phyloP scores from a whole-genome alignment of 1,140 invertebrate genomes.

The Psix sp. region DNA sequence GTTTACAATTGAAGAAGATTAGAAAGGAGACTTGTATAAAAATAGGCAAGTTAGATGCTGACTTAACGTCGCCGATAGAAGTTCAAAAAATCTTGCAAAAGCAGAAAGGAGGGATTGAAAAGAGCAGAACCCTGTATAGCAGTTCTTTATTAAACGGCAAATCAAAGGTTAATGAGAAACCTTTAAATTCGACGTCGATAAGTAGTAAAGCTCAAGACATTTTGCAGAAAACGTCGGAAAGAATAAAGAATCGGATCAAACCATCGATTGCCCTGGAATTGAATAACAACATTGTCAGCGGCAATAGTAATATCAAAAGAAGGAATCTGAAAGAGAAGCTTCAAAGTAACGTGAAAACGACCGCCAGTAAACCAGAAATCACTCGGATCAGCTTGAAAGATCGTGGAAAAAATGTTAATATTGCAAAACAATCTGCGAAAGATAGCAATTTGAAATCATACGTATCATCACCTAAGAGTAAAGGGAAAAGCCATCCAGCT shows the following conservation, averaged over 20 bases:
- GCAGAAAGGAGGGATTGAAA: too few relatives aligned
- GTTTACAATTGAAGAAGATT: slow-evolving; percentile 48
- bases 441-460: slow-evolving; percentile 48
- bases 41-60: slow-evolving; percentile 73
- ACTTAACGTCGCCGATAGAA: slow-evolving; percentile 79
- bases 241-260: slow-evolving; percentile 42
- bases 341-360: slow-evolving; percentile 57
- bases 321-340: slow-evolving; percentile 62
- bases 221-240: slow-evolving; percentile 61
- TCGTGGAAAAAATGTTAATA: slow-evolving; percentile 62
- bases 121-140: slow-evolving; percentile 68
- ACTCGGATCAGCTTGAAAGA: slow-evolving; percentile 45
- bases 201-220: slow-evolving; percentile 76
- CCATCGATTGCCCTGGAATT: slow-evolving; percentile 16
- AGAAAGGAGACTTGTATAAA: slow-evolving; percentile 67
- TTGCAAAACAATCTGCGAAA: slow-evolving; percentile 61
- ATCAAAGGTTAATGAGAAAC: slow-evolving; percentile 72
- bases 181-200: slow-evolving; percentile 73
- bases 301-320: slow-evolving; percentile 40
- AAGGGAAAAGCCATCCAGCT: slow-evolving; percentile 22
- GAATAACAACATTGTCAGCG: slow-evolving; percentile 53
- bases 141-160: slow-evolving; percentile 61
- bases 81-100: slow-evolving; percentile 79
- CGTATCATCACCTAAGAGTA: slow-evolving; percentile 10
- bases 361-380: slow-evolving; percentile 60